Percentiles rank a stretch among this genome's conserved stretches.
These are phyloP conservation scores for Oryzias dopingdopingensis DNA, from an alignment of 2,797 vertebrate genomes.

Conservation along the genomic window DNA sequence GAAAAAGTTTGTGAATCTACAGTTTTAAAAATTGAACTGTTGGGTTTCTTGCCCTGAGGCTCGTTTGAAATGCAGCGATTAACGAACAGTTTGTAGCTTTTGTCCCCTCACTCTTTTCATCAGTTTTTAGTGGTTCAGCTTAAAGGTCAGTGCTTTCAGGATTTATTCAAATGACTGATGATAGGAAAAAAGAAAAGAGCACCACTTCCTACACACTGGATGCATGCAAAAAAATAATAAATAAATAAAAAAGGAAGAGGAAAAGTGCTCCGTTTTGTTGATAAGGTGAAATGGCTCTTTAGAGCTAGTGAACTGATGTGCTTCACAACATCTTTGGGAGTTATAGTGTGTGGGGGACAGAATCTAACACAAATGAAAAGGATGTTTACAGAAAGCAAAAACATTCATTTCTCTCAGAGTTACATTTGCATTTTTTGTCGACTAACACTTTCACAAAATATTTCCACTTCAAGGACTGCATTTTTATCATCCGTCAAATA, in stretches of 20 bases:
- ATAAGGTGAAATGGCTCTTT: no score
- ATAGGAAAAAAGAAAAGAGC: neutral
- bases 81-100: neutral
- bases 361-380: no score
- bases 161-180: constrained; percentile 3
- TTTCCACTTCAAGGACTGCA: constrained; percentile 15
- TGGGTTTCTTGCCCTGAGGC: neutral
- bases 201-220: neutral
- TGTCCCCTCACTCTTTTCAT: neutral
- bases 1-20: neutral
- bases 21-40: neutral
- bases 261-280: neutral
- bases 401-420: constrained; percentile 7
- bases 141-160: constrained; percentile 5
- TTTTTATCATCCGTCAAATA: constrained; percentile 13
- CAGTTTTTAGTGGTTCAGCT: neutral
- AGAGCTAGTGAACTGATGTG: constrained; percentile 40
- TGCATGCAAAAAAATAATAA: neutral
- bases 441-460: constrained; percentile 7
- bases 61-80: constrained; percentile 8
- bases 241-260: neutral
- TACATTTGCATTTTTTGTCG: constrained; percentile 1
- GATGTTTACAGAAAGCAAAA: constrained; percentile 11
- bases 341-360: no score
- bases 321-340: constrained; percentile 4